phyloP scores from a whole-genome alignment of 2,113 vertebrate genomes.

The Oryzias melastigma region DNA sequence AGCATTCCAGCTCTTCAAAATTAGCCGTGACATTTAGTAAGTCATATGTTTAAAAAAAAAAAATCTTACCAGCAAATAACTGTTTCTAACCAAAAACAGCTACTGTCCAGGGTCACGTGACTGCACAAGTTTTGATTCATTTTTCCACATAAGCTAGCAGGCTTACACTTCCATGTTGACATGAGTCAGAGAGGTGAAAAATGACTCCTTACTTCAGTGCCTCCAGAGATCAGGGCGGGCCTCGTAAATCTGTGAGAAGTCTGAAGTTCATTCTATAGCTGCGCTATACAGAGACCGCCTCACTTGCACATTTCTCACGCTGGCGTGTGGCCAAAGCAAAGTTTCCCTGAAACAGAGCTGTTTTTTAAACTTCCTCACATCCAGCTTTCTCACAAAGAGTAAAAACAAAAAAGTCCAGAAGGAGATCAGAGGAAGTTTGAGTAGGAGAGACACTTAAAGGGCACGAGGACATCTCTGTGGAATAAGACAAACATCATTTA shows the following conservation, averaged over 20 bases:
- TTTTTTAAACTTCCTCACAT: constrained; percentile 41
- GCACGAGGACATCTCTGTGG: background rate
- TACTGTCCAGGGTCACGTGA: background rate
- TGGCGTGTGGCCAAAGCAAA: constrained; percentile 50
- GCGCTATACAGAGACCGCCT: constrained; percentile 50
- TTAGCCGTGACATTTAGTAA: no score
- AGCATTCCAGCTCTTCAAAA: no score
- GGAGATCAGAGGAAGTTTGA: constrained; percentile 27
- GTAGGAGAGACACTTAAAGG: constrained; percentile 3
- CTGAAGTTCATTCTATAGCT: constrained; percentile 55
- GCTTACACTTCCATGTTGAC: constrained; percentile 12
- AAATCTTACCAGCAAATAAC: no score
- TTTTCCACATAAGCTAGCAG: constrained; percentile 12
- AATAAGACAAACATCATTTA: background rate
- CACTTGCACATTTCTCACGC: constrained; percentile 34
- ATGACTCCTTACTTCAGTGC: constrained; percentile 54
- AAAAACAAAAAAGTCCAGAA: constrained; percentile 6
- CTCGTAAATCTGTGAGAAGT: constrained; percentile 56
- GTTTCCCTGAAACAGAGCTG: constrained; percentile 33
- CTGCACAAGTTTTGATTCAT: background rate
- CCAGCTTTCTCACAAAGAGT: constrained; percentile 22
- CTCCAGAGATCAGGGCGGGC: constrained; percentile 33
- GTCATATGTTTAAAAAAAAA: no score
- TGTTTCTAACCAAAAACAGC: no score
- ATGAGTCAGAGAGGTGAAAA: constrained; percentile 50